Percentiles rank a stretch among this genome's conserved stretches.
These are phyloP conservation scores for Leucania comma DNA, from an alignment of 2,888 invertebrate species.

Conservation along the genomic window DNA sequence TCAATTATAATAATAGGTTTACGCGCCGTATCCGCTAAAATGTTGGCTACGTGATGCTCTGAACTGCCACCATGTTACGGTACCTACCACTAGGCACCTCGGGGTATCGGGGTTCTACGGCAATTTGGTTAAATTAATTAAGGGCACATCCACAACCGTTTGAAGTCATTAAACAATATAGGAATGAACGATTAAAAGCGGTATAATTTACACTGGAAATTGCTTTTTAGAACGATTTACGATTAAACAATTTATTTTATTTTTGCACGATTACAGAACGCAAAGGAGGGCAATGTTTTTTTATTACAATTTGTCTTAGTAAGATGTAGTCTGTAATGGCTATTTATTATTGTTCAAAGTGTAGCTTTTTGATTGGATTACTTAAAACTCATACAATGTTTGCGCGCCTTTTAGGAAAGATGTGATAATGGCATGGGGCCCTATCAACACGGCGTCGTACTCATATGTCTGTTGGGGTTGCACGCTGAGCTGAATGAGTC, in stretches of 20 bases:
- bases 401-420: too few species aligned
- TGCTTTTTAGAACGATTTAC: background rate
- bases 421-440: too few species aligned
- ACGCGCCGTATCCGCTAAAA: conserved; percentile 5
- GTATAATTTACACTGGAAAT: conserved; percentile 2
- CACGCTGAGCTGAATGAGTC: too few species aligned
- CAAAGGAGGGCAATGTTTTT: too few species aligned
- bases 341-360: too few species aligned
- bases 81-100: background rate
- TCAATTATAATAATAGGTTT: conserved; percentile 37
- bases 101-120: background rate
- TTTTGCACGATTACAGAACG: too few species aligned
- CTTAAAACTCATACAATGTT: too few species aligned
- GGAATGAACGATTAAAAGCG: background rate
- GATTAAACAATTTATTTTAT: too few species aligned
- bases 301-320: background rate
- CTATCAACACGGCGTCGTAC: too few species aligned
- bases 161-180: conserved; percentile 9
- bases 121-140: conserved; percentile 41
- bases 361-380: too few species aligned
- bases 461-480: too few species aligned
- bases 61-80: conserved; percentile 1
- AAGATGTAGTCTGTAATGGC: background rate
- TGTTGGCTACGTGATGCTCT: conserved; percentile 33
- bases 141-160: conserved; percentile 14